Evolutionary conservation across 1,140 invertebrate species (phyloP), one percentile per base, ranked within the genome.

Genomic region (Neodiprion lecontei): DNA sequence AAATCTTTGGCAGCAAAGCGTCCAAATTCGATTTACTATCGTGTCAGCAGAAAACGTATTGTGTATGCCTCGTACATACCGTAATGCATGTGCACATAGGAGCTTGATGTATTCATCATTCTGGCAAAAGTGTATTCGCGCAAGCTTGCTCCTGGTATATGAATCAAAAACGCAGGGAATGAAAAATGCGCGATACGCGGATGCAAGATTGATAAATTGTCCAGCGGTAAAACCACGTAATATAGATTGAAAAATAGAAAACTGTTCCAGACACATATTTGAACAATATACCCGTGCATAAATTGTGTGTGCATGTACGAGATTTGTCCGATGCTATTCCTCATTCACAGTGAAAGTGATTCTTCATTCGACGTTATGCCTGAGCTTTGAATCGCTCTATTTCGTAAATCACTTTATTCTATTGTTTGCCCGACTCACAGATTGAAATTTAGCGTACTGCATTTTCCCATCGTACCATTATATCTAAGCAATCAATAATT

Each of bases 41-140:
- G 11, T 14, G 53, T 61, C 53, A 61, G 53, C 11, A 61, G 11
- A 17, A 61, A 61, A 12, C 53, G 53, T 61, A 61, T 61, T 61
- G 53, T 61, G 5, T 12, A 5, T 14, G 53, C 53, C 0, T 9
- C 2, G 9, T 9, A 61, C 11, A 61, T 61, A 40, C 7, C 53
- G 53, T 61, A 61, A 40, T 61, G 53, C 11, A 5, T 12, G 53
- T 61, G n/a, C 28, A 40, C 5, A 40, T 61, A 61, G 11, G 11
- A 61, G n/a, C 53, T 14, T 61, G 53, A 61, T 17, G 53, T 61
- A 61, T 61, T 61, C n/a, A 61, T 61, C 53, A 61, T 61, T 17
- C n/a, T 40, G 28, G 28, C 2, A 40, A 40, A 61, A 61, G n/a
- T 61, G 53, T 61, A 61, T 4, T 40, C 28, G 28, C 1, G 28